phyloP scores from a whole-genome alignment of 2,113 vertebrate species.

The Tyto alba region DNA sequence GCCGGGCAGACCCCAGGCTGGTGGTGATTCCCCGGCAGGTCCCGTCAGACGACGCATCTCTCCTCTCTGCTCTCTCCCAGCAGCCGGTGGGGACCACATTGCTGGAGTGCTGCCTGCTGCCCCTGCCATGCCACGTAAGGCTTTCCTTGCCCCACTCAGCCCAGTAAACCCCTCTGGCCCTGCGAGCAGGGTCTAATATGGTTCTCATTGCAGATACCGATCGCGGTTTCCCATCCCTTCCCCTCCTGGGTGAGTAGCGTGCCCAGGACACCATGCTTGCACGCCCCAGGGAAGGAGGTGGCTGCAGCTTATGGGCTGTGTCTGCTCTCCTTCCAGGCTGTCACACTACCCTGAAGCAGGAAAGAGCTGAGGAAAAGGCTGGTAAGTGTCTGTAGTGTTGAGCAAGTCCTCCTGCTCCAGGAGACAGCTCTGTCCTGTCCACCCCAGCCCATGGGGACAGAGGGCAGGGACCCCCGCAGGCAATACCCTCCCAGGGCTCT shows the following conservation, averaged over 20 bases:
- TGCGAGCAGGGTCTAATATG: not conserved
- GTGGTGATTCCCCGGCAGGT: not conserved
- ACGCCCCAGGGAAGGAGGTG: accelerated
- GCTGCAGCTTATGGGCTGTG: not conserved
- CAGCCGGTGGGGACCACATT: not conserved
- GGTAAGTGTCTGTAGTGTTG: not conserved
- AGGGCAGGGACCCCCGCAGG: not conserved
- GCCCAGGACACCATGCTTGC: not conserved
- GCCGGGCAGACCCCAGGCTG: not conserved
- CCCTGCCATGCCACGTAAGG: not conserved
- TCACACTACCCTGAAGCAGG: not conserved
- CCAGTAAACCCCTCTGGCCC: not conserved
- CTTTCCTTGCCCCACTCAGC: not conserved
- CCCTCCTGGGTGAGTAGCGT: not conserved
- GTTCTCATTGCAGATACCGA: not conserved
- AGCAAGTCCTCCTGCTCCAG: not conserved
- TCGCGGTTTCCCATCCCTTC: not conserved
- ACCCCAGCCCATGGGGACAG: accelerated
- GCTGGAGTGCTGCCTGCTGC: not conserved
- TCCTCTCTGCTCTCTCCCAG: conserved; percentile 16
- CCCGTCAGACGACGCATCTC: accelerated
- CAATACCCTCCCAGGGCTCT: not conserved
- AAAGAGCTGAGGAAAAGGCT: not conserved
- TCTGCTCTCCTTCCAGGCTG: not conserved
- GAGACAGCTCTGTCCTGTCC: not conserved